These are phyloP conservation scores for Mamestra configurata DNA, from an alignment of 1,140 invertebrate species.

Conservation along the genomic window DNA sequence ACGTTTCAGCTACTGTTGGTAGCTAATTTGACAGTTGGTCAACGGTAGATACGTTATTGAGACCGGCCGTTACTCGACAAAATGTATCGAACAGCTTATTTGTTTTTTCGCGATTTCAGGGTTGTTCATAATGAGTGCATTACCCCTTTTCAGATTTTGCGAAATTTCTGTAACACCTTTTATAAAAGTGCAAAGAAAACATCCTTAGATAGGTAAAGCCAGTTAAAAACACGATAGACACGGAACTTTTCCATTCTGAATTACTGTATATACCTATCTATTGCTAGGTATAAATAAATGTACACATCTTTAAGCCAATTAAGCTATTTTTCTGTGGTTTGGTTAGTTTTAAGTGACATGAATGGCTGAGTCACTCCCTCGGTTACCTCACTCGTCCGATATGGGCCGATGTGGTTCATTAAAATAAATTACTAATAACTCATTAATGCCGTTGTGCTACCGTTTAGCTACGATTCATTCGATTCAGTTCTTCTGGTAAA, in stretches of 20 bases:
- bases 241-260: no score
- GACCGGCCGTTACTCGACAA: no score
- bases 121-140: no score
- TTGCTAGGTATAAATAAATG: background rate
- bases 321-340: background rate
- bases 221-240: no score
- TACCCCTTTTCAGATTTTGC: no score
- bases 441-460: background rate
- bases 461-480: background rate
- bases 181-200: background rate
- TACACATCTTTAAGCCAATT: background rate
- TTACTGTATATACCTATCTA: background rate
- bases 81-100: no score
- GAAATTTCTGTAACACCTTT: no score
- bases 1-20: no score
- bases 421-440: background rate
- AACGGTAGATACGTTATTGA: no score
- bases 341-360: background rate
- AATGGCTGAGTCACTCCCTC: background rate
- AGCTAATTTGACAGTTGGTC: no score
- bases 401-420: constrained; percentile 18
- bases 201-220: background rate
- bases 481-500: background rate
- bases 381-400: background rate
- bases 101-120: no score